Evolutionary conservation across 2,888 invertebrate genomes (phyloP).

Genomic region (Synergus japonicus): DNA sequence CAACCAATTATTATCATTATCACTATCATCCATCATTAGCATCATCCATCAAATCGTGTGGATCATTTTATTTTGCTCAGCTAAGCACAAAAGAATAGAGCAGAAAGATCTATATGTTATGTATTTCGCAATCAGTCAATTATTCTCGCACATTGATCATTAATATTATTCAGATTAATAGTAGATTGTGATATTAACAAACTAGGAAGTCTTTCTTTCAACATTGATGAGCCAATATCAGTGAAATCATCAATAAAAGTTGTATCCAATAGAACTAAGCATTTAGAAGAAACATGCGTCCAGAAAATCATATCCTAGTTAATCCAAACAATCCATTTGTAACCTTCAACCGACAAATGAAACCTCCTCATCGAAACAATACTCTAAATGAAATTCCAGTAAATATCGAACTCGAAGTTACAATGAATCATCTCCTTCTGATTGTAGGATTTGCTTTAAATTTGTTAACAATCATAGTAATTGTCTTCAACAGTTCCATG

Average conservation of each 20-base stretch:
- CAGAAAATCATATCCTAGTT: background rate
- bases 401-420: background rate
- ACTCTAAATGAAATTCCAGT: background rate
- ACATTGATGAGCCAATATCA: background rate
- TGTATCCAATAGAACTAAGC: background rate
- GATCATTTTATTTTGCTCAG: background rate
- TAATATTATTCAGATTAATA: background rate
- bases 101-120: background rate
- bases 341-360: background rate
- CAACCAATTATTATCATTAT: background rate
- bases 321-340: background rate
- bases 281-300: background rate
- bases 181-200: background rate
- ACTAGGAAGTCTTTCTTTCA: background rate
- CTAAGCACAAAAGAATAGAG: background rate
- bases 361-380: background rate
- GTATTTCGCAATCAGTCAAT: background rate
- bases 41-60: background rate
- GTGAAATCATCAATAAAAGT: too few species aligned
- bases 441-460: conserved; percentile 52
- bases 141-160: background rate
- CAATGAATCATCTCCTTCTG: conserved; percentile 48
- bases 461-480: conserved; percentile 48
- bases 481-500: conserved; percentile 52
- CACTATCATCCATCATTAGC: background rate